Conservation (phyloP, 2,113 vertebrate genomes). For the Callipepla californica region DNA sequence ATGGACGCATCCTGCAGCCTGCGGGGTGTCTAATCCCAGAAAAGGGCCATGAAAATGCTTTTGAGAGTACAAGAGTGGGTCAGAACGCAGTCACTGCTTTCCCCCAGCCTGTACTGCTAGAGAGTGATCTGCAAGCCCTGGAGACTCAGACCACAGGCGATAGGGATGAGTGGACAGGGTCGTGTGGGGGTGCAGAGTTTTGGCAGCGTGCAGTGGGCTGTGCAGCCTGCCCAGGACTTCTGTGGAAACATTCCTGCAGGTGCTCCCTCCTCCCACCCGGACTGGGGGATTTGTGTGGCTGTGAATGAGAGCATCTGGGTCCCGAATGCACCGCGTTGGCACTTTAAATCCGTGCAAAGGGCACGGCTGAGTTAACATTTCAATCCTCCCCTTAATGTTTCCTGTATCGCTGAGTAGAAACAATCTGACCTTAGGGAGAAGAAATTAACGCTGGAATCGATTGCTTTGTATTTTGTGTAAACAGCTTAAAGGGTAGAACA, state of each 20-base stretch:
- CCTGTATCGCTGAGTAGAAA: constrained; percentile 33
- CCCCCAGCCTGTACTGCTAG: rapidly evolving
- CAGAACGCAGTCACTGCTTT: background rate
- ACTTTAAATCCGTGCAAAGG: background rate
- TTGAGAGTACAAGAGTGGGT: background rate
- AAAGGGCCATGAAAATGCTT: rapidly evolving
- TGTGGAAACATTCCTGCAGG: background rate
- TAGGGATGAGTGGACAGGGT: rapidly evolving
- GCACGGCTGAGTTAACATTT: background rate
- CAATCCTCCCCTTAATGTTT: constrained; percentile 12
- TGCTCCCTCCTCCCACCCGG: rapidly evolving
- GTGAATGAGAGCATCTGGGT: background rate
- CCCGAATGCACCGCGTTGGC: background rate
- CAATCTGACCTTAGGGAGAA: constrained; percentile 62
- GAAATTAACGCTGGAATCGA: constrained; percentile 9
- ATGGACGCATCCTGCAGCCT: rapidly evolving
- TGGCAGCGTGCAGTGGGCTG: rapidly evolving
- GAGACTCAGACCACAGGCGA: background rate
- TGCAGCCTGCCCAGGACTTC: background rate
- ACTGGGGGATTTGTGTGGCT: background rate
- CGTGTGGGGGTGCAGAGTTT: rapidly evolving
- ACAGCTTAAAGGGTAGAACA: constrained; percentile 45
- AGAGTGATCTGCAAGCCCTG: rapidly evolving
- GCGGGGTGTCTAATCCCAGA: rapidly evolving
- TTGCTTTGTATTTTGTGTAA: constrained; percentile 68